Base-by-base conservation (phyloP, 2,797 vertebrate genomes). In the Lophius americanus region DNA sequence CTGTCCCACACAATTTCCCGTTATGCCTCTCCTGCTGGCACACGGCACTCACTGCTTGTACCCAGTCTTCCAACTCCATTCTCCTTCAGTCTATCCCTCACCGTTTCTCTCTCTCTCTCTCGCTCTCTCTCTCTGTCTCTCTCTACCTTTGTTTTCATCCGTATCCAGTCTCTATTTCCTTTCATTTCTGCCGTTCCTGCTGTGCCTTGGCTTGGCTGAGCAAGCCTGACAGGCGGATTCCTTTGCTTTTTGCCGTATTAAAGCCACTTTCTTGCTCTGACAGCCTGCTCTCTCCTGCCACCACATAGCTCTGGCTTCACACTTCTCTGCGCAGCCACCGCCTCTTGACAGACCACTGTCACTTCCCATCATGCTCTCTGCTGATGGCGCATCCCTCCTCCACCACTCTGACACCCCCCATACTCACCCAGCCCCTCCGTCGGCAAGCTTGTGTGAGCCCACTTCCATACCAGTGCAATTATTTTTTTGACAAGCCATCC, bases 401-500 rank as follows among this genome's bases (percentile, higher is more conserved):
- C 56, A 60, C 84, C 55, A 70, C 89, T 85, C 88, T 95, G 95
- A 96, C 95, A 95, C 84, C 85, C 86, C 83, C 60, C 80, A 79
- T 86, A 87, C 85, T 69, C 86, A 84, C 76, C 87, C 85, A 87
- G 80, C 89, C 88, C 89, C 82, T 91, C 84, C 85, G 23, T 80
- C 83, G 50, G 94, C 95, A 94, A 96, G 95, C 95, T 94, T 94
- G 95, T 91, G 80, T 94, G 94, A 95, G 95, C 96, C 94, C 95
- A 98, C 96, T 99, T 98, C 96, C 96, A 96, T 96, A 96, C 95
- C 97, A 96, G 96, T 97, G 96, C 98, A 99, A 99, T 99, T 99
- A 99, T 99, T 98, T 99, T 99, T 99, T 98, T 99, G 98, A 99
- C 97, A 99, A 99, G 97, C 97, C 96, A 99, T 99, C 98, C 98